A percentile compares a stretch with the other conserved stretches of the same genome.
Conservation (phyloP, 2,113 vertebrate species). For the Gambusia affinis region DNA sequence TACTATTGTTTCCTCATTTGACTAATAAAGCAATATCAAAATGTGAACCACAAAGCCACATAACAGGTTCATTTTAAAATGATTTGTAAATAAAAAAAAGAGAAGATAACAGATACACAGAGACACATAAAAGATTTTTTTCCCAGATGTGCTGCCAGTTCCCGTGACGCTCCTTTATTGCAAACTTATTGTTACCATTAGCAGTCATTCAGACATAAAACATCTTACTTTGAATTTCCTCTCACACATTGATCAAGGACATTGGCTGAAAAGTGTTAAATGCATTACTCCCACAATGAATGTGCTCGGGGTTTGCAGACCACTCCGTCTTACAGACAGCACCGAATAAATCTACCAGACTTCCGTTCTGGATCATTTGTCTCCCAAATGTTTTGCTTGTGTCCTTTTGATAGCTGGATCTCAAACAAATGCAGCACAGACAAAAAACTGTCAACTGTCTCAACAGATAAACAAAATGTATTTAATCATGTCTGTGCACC, state of each 20-base stretch:
- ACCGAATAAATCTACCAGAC: slow-evolving; percentile 38
- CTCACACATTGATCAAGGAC: slow-evolving; percentile 30
- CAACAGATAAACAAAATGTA: slow-evolving; percentile 1
- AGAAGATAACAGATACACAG: slow-evolving; percentile 37
- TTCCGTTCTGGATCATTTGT: slow-evolving; percentile 27
- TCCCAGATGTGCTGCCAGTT: slow-evolving; percentile 53
- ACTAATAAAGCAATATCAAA: too few species aligned
- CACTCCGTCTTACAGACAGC: slow-evolving; percentile 46
- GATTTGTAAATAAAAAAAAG: neutral
- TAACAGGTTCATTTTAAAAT: too few species aligned
- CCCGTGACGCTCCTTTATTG: slow-evolving; percentile 46
- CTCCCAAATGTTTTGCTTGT: slow-evolving; percentile 17
- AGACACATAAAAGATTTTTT: slow-evolving; percentile 25
- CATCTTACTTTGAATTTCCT: slow-evolving; percentile 38
- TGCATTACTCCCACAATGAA: slow-evolving; percentile 35
- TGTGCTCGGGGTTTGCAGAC: slow-evolving; percentile 36
- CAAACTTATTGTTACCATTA: slow-evolving; percentile 23
- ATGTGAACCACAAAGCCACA: too few species aligned
- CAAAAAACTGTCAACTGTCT: neutral
- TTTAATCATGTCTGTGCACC: neutral
- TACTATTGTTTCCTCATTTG: too few species aligned
- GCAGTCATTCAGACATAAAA: slow-evolving; percentile 47
- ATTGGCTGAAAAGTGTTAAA: slow-evolving; percentile 32
- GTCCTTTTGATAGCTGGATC: slow-evolving; percentile 25
- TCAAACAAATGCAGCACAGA: slow-evolving; percentile 16